Conservation (phyloP, 23 tunicate genomes). For the Trididemnum clinides region DNA sequence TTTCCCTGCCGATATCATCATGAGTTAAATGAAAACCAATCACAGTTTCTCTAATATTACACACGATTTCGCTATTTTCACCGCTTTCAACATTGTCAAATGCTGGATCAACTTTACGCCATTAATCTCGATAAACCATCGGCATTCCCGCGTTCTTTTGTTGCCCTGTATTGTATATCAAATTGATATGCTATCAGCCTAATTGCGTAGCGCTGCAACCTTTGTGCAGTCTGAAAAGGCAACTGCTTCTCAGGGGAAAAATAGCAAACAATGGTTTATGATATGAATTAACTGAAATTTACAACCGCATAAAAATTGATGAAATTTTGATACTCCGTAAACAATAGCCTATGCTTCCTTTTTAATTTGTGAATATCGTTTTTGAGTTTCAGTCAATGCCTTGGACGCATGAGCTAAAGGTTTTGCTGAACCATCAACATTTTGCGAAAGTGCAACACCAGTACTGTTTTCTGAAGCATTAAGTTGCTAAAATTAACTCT, state of each 20-base stretch:
- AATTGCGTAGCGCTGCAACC: not conserved
- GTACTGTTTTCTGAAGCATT: not conserved
- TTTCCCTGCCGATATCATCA: not conserved
- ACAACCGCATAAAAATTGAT: not conserved
- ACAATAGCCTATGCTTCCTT: not conserved
- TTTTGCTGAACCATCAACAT: not conserved
- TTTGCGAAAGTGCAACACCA: not conserved
- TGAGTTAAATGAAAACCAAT: not conserved
- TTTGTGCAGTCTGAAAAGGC: not conserved
- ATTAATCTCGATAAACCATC: not conserved
- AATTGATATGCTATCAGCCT: conserved; percentile 18
- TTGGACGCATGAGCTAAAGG: conserved; percentile 2
- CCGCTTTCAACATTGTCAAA: not conserved
- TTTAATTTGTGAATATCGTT: not conserved
- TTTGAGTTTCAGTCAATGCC: not conserved
- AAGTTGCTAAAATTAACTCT: no score
- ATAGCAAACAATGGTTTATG: no score
- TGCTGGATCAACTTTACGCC: not conserved
- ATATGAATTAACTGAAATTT: not conserved
- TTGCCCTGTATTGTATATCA: not conserved
- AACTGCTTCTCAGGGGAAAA: not conserved
- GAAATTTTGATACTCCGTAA: not conserved
- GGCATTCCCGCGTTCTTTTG: not conserved
- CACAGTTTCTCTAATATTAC: not conserved
- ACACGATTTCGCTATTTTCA: not conserved